A percentile compares a stretch with the other conserved stretches of the same genome.
Conservation (phyloP, 2,113 vertebrate species). For the Eudorcas thomsonii region DNA sequence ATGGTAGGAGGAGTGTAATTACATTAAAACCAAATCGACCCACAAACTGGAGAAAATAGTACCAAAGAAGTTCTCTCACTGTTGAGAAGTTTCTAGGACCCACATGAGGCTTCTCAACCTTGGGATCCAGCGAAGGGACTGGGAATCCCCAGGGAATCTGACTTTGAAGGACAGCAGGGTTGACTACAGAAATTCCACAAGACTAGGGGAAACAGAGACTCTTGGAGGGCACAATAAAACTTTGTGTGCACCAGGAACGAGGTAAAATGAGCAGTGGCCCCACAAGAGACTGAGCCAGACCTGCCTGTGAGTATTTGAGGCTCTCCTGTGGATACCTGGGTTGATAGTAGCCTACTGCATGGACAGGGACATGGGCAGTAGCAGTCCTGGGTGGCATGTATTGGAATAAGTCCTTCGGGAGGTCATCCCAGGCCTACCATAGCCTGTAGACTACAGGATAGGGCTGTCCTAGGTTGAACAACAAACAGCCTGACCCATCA, state of each 20-base stretch:
- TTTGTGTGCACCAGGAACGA: neutral
- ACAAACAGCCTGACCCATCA: neutral
- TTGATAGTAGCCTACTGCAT: fast-evolving
- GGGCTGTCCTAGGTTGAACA: neutral
- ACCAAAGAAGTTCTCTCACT: neutral
- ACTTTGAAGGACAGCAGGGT: neutral
- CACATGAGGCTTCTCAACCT: neutral
- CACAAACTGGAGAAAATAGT: neutral
- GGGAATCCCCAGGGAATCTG: neutral
- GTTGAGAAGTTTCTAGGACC: neutral
- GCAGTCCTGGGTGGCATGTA: neutral
- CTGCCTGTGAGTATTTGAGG: neutral
- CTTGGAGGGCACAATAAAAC: neutral
- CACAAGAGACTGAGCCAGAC: neutral
- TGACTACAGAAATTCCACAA: neutral
- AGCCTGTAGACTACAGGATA: neutral
- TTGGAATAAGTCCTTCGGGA: neutral
- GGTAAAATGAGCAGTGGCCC: neutral
- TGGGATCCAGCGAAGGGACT: neutral
- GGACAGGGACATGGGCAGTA: neutral
- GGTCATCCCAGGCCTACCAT: neutral
- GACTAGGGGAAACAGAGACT: neutral
- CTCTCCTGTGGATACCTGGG: neutral
- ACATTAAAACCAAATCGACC: neutral
- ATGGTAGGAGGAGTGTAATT: neutral